These are phyloP conservation scores for Hyles lineata DNA, from an alignment of 2,888 invertebrate genomes.

Conservation along the genomic window DNA sequence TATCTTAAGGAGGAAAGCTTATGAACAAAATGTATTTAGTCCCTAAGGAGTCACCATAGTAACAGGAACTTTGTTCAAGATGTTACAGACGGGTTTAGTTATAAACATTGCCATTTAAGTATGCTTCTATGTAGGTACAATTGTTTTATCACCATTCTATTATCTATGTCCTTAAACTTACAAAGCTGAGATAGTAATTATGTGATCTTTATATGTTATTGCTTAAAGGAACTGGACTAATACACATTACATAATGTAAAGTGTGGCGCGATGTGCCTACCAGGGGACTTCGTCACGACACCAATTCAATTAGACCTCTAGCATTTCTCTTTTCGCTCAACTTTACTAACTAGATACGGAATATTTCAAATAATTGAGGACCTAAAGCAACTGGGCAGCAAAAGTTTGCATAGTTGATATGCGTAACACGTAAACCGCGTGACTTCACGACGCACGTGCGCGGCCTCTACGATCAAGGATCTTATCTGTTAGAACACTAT, in stretches of 20 bases:
- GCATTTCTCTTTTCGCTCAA: constrained; percentile 35
- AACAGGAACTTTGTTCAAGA: constrained; percentile 15
- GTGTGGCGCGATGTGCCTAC: constrained; percentile 51
- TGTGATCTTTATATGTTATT: not conserved
- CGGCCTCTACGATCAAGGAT: constrained; percentile 57
- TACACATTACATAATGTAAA: constrained; percentile 44
- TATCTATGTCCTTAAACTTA: not conserved
- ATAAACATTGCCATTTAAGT: not conserved
- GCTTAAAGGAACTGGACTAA: constrained; percentile 37
- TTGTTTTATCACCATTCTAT: not conserved
- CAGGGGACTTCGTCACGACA: constrained; percentile 45
- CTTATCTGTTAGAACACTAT: constrained; percentile 64
- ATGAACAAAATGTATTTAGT: not conserved
- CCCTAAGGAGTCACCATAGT: not conserved
- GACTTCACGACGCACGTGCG: constrained; percentile 70
- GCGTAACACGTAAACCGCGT: constrained; percentile 64
- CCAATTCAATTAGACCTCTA: constrained; percentile 51
- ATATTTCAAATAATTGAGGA: constrained; percentile 44
- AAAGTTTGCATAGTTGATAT: constrained; percentile 53
- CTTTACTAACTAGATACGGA: constrained; percentile 37
- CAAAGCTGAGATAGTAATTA: too few relatives aligned
- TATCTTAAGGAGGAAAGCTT: not conserved
- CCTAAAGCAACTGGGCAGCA: constrained; percentile 57
- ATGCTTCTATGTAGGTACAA: not conserved
- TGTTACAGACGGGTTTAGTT: not conserved